phyloP scores from a whole-genome alignment of 1,140 invertebrate species.

The Drosophila elegans region DNA sequence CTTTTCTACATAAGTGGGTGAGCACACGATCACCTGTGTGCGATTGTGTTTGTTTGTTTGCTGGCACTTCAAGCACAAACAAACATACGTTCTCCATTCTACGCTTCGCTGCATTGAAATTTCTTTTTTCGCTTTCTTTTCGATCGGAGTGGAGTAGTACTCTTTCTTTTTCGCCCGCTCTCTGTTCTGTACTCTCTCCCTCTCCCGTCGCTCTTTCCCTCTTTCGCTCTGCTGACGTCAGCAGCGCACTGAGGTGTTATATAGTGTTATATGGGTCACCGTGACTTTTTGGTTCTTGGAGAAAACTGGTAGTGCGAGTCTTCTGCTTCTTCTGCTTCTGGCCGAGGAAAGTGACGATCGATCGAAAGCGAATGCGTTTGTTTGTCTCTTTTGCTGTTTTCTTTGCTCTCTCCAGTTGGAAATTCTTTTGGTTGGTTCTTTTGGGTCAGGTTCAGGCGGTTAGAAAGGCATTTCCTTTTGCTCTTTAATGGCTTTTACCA shows the following conservation, averaged over 20 bases:
- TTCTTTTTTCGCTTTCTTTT: constrained; percentile 83
- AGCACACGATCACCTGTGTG: constrained; percentile 44
- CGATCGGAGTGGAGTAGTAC: constrained; percentile 36
- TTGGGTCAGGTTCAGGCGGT: constrained; percentile 70
- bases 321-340: constrained; percentile 19
- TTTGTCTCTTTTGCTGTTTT: not conserved
- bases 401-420: constrained; percentile 1
- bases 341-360: constrained; percentile 74
- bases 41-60: constrained; percentile 31
- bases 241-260: constrained; percentile 35
- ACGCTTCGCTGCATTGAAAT: constrained; percentile 79
- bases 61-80: constrained; percentile 29
- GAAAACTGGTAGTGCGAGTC: constrained; percentile 76
- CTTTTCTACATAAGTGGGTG: constrained; percentile 69
- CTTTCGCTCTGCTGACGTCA: constrained; percentile 23
- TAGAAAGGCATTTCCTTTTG: constrained; percentile 35
- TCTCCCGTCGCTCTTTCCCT: not conserved
- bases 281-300: constrained; percentile 67
- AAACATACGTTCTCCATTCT: constrained; percentile 69
- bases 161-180: constrained; percentile 36
- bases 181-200: constrained; percentile 22
- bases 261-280: constrained; percentile 71
- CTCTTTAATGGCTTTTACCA: constrained; percentile 3
- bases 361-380: constrained; percentile 79
- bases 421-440: constrained; percentile 13